Evolutionary conservation across 2,797 vertebrate species (phyloP).

Genomic region (Perodicticus potto): DNA sequence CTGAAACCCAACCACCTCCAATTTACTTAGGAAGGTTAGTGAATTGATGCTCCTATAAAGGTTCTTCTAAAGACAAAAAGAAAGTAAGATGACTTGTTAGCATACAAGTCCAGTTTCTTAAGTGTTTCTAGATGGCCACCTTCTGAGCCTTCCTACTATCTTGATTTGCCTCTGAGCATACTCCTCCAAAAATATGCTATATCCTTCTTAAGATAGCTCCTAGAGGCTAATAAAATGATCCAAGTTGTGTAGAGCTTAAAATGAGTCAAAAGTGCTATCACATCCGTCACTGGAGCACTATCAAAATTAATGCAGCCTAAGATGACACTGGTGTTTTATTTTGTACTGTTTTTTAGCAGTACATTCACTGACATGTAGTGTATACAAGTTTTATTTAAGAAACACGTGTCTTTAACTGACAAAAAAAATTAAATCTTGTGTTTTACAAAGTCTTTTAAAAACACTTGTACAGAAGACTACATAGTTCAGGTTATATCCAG

Average conservation of each 20-base stretch:
- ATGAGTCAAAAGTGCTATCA: background rate
- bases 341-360: background rate
- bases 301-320: background rate
- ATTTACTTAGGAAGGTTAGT: background rate
- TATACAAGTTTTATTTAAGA: constrained; percentile 13
- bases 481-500: constrained; percentile 5
- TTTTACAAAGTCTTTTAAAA: constrained; percentile 46
- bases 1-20: background rate
- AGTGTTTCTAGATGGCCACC: background rate
- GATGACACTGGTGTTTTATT: background rate
- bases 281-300: background rate
- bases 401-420: background rate
- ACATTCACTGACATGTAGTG: background rate
- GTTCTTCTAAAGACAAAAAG: background rate
- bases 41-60: background rate
- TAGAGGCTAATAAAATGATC: background rate
- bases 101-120: constrained; percentile 21
- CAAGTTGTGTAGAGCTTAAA: background rate
- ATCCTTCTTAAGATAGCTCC: background rate
- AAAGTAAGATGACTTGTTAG: background rate
- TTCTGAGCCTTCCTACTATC: background rate
- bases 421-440: background rate
- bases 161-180: background rate
- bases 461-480: background rate
- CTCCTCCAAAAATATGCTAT: background rate